Conservation (phyloP, 2,888 invertebrate species). For the Gymnosoma rotundatum region DNA sequence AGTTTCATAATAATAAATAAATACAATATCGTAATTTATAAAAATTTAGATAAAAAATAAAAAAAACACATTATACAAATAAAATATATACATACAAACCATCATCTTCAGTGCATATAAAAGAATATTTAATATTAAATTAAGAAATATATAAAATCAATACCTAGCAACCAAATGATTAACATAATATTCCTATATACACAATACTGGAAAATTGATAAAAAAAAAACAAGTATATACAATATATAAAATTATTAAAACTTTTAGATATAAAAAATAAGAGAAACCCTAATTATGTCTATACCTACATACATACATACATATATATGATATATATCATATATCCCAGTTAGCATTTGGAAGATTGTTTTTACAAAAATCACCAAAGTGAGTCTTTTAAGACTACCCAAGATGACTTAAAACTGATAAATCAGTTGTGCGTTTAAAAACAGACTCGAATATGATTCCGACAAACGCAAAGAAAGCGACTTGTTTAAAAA, state of each 20-base stretch:
- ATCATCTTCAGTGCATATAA: slow-evolving; percentile 26
- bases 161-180: slow-evolving; percentile 73
- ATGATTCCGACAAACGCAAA: too few species aligned
- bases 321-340: slow-evolving; percentile 23
- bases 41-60: slow-evolving; percentile 25
- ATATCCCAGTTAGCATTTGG: slow-evolving; percentile 10
- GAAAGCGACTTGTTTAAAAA: too few species aligned
- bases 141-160: slow-evolving; percentile 59
- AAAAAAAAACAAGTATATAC: slow-evolving; percentile 39
- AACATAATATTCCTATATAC: slow-evolving; percentile 77
- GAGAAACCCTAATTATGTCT: slow-evolving; percentile 45
- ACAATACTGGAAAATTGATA: slow-evolving; percentile 72
- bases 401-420: too few species aligned
- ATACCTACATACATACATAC: slow-evolving; percentile 38
- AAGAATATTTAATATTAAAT: slow-evolving; percentile 71
- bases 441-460: too few species aligned
- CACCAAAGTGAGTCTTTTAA: too few species aligned
- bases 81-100: slow-evolving; percentile 51
- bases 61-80: slow-evolving; percentile 43
- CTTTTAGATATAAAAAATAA: slow-evolving; percentile 54
- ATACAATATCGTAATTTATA: slow-evolving; percentile 13
- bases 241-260: slow-evolving; percentile 44
- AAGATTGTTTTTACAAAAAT: too few species aligned
- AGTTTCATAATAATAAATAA: slow-evolving; percentile 56
- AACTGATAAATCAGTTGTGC: too few species aligned